Conservation (phyloP, 2,797 vertebrate genomes). For the Pteropus rufus region DNA sequence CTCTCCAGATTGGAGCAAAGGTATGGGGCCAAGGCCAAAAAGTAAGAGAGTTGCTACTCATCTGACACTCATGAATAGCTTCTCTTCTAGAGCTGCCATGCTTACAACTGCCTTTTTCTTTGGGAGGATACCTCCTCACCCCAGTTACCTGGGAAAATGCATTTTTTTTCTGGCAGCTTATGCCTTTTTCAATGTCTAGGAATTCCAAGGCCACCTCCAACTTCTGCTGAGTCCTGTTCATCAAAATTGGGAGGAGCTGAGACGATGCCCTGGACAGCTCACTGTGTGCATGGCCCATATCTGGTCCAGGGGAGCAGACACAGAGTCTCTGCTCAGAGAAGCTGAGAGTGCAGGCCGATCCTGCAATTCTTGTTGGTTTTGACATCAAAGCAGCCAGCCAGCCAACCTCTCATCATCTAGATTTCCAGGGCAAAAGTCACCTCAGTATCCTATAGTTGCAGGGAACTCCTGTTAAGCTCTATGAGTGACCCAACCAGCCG, state of each 20-base stretch:
- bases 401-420: neutral
- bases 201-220: neutral
- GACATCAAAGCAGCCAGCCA: neutral
- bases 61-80: fast-evolving
- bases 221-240: neutral
- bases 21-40: neutral
- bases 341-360: neutral
- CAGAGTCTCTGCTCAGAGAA: neutral
- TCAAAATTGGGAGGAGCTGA: neutral
- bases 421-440: neutral
- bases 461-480: neutral
- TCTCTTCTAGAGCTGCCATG: neutral
- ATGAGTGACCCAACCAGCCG: fast-evolving
- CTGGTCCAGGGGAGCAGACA: neutral
- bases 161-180: neutral
- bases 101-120: neutral
- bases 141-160: too few species aligned
- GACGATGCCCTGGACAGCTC: neutral
- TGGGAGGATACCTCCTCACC: neutral
- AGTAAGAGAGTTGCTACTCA: too few species aligned
- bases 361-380: too few species aligned
- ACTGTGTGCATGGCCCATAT: fast-evolving
- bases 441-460: neutral
- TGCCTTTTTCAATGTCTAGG: neutral
- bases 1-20: neutral